Conservation (phyloP, 2,888 invertebrate species). For the Acanthosepion lycidas region DNA sequence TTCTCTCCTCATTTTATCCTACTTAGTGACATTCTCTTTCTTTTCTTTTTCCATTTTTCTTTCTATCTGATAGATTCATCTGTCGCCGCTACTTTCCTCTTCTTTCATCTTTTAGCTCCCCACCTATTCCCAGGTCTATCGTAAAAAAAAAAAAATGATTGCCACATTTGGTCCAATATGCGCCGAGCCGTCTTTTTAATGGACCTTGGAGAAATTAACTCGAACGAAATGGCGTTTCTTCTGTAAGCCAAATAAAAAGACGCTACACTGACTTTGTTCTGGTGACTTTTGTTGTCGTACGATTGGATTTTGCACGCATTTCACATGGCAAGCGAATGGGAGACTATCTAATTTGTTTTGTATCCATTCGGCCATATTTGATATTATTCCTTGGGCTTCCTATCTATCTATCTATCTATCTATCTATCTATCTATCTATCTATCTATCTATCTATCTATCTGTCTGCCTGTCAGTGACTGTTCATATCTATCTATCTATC, state of each 20-base stretch:
- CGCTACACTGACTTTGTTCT: not conserved
- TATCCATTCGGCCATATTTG: no score
- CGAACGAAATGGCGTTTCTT: not conserved
- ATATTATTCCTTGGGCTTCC: no score
- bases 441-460: no score
- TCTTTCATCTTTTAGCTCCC: not conserved
- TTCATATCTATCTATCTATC: no score
- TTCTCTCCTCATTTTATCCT: not conserved
- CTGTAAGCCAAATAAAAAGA: not conserved
- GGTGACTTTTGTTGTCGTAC: not conserved
- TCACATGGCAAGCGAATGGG: not conserved
- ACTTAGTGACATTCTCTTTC: not conserved
- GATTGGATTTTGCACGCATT: not conserved
- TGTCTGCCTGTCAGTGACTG: no score
- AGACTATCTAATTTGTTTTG: not conserved
- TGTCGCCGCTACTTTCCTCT: not conserved
- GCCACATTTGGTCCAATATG: not conserved
- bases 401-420: no score
- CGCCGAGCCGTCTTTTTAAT: not conserved
- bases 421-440: no score
- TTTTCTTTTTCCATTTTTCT: not conserved
- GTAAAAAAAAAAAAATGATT: not conserved
- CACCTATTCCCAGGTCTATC: not conserved
- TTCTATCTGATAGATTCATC: not conserved
- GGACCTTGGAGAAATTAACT: not conserved